These are phyloP conservation scores for Nipponia nippon DNA, from an alignment of 2,113 vertebrate species.

Conservation along the genomic window DNA sequence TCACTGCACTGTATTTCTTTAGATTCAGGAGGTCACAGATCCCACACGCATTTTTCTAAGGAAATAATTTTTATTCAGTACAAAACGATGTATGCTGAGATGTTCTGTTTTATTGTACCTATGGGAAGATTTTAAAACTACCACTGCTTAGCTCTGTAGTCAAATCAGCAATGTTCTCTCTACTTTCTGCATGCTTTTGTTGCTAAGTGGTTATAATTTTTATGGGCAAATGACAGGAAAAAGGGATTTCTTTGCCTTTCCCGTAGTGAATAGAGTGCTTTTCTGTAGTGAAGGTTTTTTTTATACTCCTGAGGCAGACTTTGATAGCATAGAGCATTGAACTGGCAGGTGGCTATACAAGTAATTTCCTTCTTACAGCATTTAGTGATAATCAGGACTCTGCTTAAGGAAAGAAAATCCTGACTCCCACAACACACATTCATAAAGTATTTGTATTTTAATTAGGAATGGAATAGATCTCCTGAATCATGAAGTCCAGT, in stretches of 20 bases:
- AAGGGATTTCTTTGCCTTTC: neutral
- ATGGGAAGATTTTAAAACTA: neutral
- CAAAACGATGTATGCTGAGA: neutral
- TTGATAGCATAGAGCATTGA: neutral
- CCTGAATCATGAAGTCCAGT: neutral
- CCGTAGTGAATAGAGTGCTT: neutral
- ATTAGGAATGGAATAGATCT: neutral
- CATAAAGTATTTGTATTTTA: neutral
- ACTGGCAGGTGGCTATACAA: neutral
- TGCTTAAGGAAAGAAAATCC: neutral
- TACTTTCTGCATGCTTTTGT: neutral
- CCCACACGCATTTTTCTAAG: neutral
- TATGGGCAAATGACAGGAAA: neutral
- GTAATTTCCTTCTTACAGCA: neutral
- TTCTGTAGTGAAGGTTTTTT: neutral
- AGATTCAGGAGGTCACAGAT: neutral
- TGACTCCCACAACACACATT: neutral
- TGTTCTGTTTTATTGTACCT: constrained; percentile 9
- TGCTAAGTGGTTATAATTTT: neutral
- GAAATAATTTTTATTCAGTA: neutral
- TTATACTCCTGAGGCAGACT: neutral
- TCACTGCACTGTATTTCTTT: neutral
- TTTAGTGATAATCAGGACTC: neutral
- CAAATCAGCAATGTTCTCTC: neutral
- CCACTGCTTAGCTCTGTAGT: neutral